Evolutionary conservation across 2,797 vertebrate species (phyloP), one percentile per base, ranked within the genome.

Genomic region (Bucorvus abyssinicus): DNA sequence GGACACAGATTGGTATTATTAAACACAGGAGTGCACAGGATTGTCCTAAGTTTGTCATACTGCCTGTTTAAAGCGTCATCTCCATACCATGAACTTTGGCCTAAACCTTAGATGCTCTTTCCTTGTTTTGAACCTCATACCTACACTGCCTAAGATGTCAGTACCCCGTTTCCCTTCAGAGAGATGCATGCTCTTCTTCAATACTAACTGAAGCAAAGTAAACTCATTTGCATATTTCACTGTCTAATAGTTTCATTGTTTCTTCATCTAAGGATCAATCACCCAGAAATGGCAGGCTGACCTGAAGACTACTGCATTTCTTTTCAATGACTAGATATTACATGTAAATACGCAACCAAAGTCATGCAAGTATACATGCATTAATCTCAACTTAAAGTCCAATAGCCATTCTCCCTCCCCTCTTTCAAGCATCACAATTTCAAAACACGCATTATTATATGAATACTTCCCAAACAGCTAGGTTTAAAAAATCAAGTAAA

Each of bases 161-260:
- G 8, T 7, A 71, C 2, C 6, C 34, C 1, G 0, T 27, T 68
- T 57, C 22, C 57, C 14, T 42, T 79, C 40, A 84, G 21, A 90
- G 34, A 64, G 13, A 60, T 10, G 20, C 16, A 60, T 5, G 29
- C 11, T 91, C 36, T 89, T 77, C 49, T 64, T 64, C 52, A 20
- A 4, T 18, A 47, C n/a, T 65, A 47, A 69, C 21, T 74, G 84
- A 87, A 47, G 30, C 38, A 49, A 88, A 70, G 42, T 15, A 71
- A 77, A 38, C 6, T 3, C 12, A 73, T 78, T 45, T 80, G 49
- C 29, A 45, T 76, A 80, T 74, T 80, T 86, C 44, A 63, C 29
- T 64, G 24, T 47, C 71, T 61, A 67, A 56, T 82, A 73, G 82
- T 45, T 63, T 55, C 11, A 78, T 27, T 89, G 61, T 75, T 93